Evolutionary conservation across 2,888 invertebrate genomes (phyloP).

Genomic region (Salpingus planirostris): DNA sequence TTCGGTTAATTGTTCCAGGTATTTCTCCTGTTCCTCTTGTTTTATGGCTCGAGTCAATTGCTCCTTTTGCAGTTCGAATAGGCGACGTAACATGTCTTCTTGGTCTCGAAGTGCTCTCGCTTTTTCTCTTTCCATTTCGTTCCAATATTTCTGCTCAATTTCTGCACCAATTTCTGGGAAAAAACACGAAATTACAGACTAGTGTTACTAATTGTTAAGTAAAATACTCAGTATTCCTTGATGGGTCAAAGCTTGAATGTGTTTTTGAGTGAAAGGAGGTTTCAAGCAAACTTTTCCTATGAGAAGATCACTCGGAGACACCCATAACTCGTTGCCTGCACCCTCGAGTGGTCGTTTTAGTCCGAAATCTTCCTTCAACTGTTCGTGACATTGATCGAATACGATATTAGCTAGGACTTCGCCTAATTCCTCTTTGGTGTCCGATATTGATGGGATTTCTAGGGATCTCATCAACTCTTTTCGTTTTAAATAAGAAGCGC

Average conservation of each 20-base stretch:
- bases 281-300: constrained; percentile 38
- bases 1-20: constrained; percentile 7
- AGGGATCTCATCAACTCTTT: constrained; percentile 12
- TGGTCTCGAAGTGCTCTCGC: constrained; percentile 28
- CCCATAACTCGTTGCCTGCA: constrained; percentile 37
- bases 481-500: constrained; percentile 6
- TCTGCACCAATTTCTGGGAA: constrained; percentile 31
- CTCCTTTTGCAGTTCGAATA: constrained; percentile 10
- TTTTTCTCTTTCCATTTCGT: constrained; percentile 30
- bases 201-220: neutral
- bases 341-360: constrained; percentile 32
- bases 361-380: constrained; percentile 30
- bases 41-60: constrained; percentile 3
- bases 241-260: constrained; percentile 39
- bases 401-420: constrained; percentile 32
- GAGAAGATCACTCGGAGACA: constrained; percentile 41
- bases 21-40: constrained; percentile 3
- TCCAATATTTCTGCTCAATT: constrained; percentile 30
- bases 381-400: constrained; percentile 28
- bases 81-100: constrained; percentile 16
- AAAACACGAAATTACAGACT: too few relatives aligned
- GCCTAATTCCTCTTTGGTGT: constrained; percentile 33
- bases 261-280: constrained; percentile 36
- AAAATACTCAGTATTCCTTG: constrained; percentile 36
- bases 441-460: constrained; percentile 35